Percentiles rank a stretch among this genome's conserved stretches.
Evolutionary conservation across 2,888 invertebrate species (phyloP).

Genomic region (Lasioglossum morio): DNA sequence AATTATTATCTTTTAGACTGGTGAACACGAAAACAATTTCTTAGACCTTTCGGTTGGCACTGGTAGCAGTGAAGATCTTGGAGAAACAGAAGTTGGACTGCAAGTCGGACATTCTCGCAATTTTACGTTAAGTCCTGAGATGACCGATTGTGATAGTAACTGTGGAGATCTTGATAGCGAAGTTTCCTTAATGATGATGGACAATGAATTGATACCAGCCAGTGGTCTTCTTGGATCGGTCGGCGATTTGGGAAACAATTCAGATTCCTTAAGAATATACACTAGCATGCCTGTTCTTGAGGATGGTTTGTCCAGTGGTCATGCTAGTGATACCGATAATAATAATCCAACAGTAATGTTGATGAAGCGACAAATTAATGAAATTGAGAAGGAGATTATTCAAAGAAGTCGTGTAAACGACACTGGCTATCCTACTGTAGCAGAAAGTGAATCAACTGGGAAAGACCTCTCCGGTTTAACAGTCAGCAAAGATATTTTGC

Average conservation of each 20-base stretch:
- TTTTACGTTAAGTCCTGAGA: constrained; percentile 96
- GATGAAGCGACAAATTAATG: constrained; percentile 89
- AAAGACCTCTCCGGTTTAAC: constrained; percentile 78
- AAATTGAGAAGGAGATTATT: constrained; percentile 90
- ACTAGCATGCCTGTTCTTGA: constrained; percentile 96
- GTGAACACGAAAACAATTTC: constrained; percentile 87
- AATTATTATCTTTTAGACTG: constrained; percentile 79
- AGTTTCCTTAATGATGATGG: constrained; percentile 91
- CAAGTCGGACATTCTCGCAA: constrained; percentile 91
- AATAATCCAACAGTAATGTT: constrained; percentile 91
- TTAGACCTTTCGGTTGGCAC: constrained; percentile 88
- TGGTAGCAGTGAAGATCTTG: constrained; percentile 88
- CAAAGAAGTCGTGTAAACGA: constrained; percentile 86
- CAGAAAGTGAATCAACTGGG: constrained; percentile 75
- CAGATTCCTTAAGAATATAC: constrained; percentile 88
- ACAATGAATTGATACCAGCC: constrained; percentile 86
- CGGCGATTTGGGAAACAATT: constrained; percentile 87
- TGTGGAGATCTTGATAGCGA: constrained; percentile 95
- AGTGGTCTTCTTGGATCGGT: constrained; percentile 82
- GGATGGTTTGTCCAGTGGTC: constrained; percentile 97
- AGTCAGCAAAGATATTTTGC: constrained; percentile 80
- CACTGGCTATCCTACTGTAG: constrained; percentile 71
- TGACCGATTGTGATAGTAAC: constrained; percentile 96
- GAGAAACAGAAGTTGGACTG: constrained; percentile 88
- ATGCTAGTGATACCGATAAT: constrained; percentile 96